phyloP scores from a whole-genome alignment of 2,797 vertebrate species.

The Anguilla megastoma region DNA sequence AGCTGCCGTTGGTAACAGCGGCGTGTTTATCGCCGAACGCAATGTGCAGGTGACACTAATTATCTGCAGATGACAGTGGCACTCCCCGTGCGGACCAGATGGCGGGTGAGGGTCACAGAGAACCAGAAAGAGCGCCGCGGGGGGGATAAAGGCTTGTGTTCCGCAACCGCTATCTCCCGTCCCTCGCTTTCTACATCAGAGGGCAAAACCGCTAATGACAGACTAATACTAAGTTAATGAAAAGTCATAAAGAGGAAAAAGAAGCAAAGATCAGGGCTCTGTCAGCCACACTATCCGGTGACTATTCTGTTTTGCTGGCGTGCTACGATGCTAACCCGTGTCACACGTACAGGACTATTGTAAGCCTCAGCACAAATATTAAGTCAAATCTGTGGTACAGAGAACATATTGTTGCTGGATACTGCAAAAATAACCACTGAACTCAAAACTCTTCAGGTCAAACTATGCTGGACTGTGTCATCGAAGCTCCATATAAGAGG shows the following conservation, averaged over 20 bases:
- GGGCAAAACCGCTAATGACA: constrained; percentile 44
- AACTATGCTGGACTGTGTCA: constrained; percentile 28
- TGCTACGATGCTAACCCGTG: constrained; percentile 36
- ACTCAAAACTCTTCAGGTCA: constrained; percentile 41
- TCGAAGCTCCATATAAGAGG: constrained; percentile 34
- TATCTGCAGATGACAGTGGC: constrained; percentile 86
- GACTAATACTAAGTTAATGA: constrained; percentile 53
- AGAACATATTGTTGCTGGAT: neutral
- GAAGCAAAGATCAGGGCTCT: constrained; percentile 19
- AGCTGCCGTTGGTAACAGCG: constrained; percentile 59
- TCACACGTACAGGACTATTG: constrained; percentile 38
- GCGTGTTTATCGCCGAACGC: constrained; percentile 73
- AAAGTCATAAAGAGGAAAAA: constrained; percentile 37
- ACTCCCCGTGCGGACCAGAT: constrained; percentile 82
- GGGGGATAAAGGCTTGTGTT: constrained; percentile 51
- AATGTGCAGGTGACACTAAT: constrained; percentile 90
- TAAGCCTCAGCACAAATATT: neutral
- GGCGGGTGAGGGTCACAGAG: constrained; percentile 80
- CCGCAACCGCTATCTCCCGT: constrained; percentile 50
- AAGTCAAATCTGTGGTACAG: neutral
- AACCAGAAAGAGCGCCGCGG: constrained; percentile 54
- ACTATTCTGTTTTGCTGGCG: constrained; percentile 44
- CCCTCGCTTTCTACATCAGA: constrained; percentile 48
- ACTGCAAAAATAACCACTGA: neutral
- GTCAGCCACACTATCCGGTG: constrained; percentile 48